Base-by-base conservation (phyloP, 2,888 invertebrate genomes). In the Tinea pellionella region DNA sequence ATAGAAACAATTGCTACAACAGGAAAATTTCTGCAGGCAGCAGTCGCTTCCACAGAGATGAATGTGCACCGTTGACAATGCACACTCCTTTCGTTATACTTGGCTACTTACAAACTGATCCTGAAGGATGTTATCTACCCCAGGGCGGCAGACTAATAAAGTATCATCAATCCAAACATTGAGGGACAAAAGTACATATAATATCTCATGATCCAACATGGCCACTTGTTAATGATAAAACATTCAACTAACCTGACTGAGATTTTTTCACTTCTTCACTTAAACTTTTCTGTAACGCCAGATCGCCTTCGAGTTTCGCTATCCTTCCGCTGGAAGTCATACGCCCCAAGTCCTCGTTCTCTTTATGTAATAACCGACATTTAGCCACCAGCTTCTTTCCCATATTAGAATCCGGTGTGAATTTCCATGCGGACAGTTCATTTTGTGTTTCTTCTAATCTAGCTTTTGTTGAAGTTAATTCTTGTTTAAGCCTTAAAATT, bases 351-450 rank as follows among this genome's bases (percentile, higher is more conserved):
- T 99, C 98, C 79, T 98, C 98, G 80, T 99, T 99, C 80, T 99
- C 98, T 80, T 98, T 97, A 74, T 98, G 95, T 56, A 99, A 84
- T 66, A 97, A 87, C 63, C 98, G 91, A 77, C 98, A 99, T 78
- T 98, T 97, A 9, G 98, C 97, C 98, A 99, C 98, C 66, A 99
- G 88, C 66, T 98, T 92, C 83, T 98, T 99, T 64, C 99, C 99
- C 56, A 98, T 98, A 88, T 97, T 97, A 64, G 97, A 98, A 82
- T 99, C 99, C n/a, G 98, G 97, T 12, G 98, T 98, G 81, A 99
- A 99, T 84, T 99, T 99, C 98, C 98, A 99, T 1, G 99, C 98
- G 61, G 96, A 95, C 55, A 99, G 89, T 89, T 99, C 99, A 82
- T 96, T 97, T 81, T 98, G 98, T 15, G 97, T 97, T 80, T 98